A percentile compares a stretch with the other conserved stretches of the same genome.
These are phyloP conservation scores for Ptychadena robeensis DNA, from an alignment of 2,797 vertebrate genomes.

Conservation along the genomic window DNA sequence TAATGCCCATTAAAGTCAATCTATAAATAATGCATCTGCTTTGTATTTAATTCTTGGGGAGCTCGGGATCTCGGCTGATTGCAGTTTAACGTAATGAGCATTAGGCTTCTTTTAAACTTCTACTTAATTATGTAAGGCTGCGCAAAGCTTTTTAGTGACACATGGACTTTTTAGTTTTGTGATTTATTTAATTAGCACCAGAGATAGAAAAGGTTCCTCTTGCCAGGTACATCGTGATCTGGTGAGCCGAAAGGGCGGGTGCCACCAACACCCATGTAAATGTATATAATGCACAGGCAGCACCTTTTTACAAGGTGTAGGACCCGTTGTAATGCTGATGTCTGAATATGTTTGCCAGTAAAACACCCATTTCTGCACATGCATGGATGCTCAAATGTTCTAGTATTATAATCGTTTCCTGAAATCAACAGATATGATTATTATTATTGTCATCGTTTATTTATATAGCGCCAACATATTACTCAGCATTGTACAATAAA, in stretches of 20 bases:
- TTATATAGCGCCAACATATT: too few relatives aligned
- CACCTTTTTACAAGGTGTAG: background rate
- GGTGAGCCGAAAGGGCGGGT: background rate
- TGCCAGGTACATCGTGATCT: background rate
- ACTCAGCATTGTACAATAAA: too few relatives aligned
- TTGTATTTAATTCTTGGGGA: conserved; percentile 11
- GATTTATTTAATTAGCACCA: conserved; percentile 14
- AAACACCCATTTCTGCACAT: background rate
- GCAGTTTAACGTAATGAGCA: conserved; percentile 30
- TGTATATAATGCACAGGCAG: background rate
- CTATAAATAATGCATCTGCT: conserved; percentile 18
- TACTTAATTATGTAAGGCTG: conserved; percentile 23
- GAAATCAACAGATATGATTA: too few relatives aligned
- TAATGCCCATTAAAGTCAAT: conserved; percentile 27
- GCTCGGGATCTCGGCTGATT: conserved; percentile 19
- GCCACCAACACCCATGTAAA: background rate
- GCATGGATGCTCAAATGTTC: background rate
- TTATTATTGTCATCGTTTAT: too few relatives aligned
- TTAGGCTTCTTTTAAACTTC: conserved; percentile 32
- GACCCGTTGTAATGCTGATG: background rate
- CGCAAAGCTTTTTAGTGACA: background rate
- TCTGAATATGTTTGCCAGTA: background rate
- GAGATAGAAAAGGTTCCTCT: background rate
- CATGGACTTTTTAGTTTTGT: background rate
- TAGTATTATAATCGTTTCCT: too few relatives aligned